These are phyloP conservation scores for Phaethon lepturus DNA, from an alignment of 2,113 vertebrate species.

Conservation along the genomic window DNA sequence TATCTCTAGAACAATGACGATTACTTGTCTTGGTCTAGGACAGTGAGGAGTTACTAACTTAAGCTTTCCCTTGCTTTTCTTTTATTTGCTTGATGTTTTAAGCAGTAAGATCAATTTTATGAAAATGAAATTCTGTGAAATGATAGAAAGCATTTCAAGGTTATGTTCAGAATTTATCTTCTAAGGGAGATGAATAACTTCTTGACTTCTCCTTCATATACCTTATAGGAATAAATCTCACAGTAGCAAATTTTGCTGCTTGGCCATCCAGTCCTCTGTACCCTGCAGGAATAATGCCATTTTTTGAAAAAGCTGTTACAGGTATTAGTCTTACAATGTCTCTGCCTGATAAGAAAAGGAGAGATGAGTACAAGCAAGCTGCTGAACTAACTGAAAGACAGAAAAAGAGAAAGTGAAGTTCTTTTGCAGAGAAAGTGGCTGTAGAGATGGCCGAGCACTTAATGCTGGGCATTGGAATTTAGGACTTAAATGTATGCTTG, in stretches of 20 bases:
- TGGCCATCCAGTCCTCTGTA: not conserved
- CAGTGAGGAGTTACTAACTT: not conserved
- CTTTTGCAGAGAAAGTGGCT: not conserved
- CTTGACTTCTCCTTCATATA: not conserved
- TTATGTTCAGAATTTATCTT: not conserved
- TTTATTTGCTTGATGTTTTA: not conserved
- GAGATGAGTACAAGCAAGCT: not conserved
- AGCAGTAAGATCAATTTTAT: not conserved
- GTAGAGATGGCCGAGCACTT: not conserved
- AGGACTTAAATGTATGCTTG: not conserved
- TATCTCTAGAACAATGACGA: not conserved
- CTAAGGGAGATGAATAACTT: not conserved
- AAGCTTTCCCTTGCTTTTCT: not conserved
- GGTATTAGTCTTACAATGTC: not conserved
- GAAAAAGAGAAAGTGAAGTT: not conserved
- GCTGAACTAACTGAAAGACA: not conserved
- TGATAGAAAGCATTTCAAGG: not conserved
- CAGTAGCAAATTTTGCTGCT: constrained; percentile 3
- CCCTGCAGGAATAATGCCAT: not conserved
- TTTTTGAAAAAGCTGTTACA: constrained; percentile 30
- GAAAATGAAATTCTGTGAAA: not conserved
- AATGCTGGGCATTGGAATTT: not conserved
- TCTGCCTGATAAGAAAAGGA: constrained; percentile 8
- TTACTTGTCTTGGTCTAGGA: not conserved
- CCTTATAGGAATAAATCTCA: not conserved